phyloP scores from a whole-genome alignment of 92 coral and sea anemone species.

The Umimayanthus chanpuru region DNA sequence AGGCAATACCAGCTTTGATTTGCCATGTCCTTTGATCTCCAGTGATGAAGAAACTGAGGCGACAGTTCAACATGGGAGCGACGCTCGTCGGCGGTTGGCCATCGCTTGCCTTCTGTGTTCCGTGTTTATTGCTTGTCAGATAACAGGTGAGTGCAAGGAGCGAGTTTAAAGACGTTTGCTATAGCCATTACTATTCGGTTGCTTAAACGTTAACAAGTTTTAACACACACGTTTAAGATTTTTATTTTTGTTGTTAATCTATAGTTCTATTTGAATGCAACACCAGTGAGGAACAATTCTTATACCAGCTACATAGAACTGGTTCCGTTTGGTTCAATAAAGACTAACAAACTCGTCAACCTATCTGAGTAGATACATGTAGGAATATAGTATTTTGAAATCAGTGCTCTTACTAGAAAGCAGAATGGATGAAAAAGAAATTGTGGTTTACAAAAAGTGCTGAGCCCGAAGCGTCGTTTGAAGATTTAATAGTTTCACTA shows the following conservation, averaged over 20 bases:
- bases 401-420: too few relatives aligned
- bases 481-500: too few relatives aligned
- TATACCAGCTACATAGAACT: background rate
- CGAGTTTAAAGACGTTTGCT: background rate
- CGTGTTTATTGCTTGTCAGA: slow-evolving; percentile 70
- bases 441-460: too few relatives aligned
- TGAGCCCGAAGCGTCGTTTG: too few relatives aligned
- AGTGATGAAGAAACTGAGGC: slow-evolving; percentile 32
- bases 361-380: too few relatives aligned
- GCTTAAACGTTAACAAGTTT: background rate
- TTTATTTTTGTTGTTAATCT: background rate
- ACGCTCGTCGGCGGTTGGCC: slow-evolving; percentile 58
- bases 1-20: slow-evolving; percentile 5
- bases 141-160: slow-evolving; percentile 55
- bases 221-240: background rate
- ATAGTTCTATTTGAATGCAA: background rate
- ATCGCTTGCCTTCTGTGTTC: slow-evolving; percentile 71
- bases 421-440: too few relatives aligned
- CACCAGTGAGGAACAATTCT: background rate
- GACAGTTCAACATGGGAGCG: slow-evolving; percentile 44
- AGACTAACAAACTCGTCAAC: background rate
- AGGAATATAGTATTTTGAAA: too few relatives aligned
- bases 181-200: background rate
- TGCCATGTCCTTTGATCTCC: slow-evolving; percentile 26
- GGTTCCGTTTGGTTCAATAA: background rate